Conservation (phyloP, 2,797 vertebrate genomes). For the Hirundo rustica region DNA sequence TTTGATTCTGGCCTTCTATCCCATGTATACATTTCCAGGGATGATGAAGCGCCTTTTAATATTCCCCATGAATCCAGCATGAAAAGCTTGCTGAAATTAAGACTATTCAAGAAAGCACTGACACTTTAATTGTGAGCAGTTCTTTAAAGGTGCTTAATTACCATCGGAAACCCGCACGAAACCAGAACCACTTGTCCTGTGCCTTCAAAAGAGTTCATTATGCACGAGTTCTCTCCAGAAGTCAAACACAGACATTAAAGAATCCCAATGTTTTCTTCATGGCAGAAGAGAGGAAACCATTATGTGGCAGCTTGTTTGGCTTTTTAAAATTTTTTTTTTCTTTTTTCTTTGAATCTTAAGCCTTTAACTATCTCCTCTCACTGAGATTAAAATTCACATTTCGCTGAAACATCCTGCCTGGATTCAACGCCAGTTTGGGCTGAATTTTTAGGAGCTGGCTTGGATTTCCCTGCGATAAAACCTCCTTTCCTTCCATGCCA, state of each 20-base stretch:
- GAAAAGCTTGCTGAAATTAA: conserved; percentile 27
- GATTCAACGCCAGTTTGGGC: background rate
- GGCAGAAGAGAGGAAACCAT: background rate
- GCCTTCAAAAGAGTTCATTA: background rate
- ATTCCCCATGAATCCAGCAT: background rate
- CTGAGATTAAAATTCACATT: background rate
- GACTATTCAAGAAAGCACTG: conserved; percentile 10
- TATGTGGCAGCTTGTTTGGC: background rate
- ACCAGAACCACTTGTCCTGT: background rate
- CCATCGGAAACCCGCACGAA: background rate
- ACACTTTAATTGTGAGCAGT: conserved; percentile 29
- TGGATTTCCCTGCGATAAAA: background rate
- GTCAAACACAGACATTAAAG: background rate
- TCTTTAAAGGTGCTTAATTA: conserved; percentile 48
- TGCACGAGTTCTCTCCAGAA: background rate
- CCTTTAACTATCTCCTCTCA: background rate
- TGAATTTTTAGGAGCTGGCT: background rate
- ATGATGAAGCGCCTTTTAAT: conserved; percentile 1
- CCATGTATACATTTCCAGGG: background rate
- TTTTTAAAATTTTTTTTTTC: background rate
- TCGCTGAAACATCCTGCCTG: background rate
- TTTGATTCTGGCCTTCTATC: background rate
- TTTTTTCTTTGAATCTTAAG: background rate
- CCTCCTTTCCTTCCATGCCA: background rate
- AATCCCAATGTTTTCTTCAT: background rate